Evolutionary conservation across 1,140 invertebrate genomes (phyloP), one percentile per base, ranked within the genome.

Genomic region (Mactra quadrangularis): DNA sequence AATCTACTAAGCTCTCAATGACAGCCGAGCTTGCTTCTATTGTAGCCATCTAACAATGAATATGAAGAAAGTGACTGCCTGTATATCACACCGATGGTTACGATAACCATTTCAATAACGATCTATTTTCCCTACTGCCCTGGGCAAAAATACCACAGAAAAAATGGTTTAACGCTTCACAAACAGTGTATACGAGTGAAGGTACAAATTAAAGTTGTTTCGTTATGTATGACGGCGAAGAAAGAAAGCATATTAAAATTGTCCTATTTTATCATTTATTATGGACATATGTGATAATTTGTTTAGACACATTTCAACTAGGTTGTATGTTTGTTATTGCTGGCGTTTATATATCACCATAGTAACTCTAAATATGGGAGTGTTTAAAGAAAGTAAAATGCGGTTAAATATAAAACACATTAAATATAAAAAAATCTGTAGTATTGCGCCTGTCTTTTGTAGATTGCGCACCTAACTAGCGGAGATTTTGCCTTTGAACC

Each of bases 91-190:
- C 64, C 41, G 64, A 68, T 68, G 38, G 64, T 68, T 50, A 11
- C 41, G 64, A 68, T 68, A 68, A 68, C 3, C 47, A 68, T 68
- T 68, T 68, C 64, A 68, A 47, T 68, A 68, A 45, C 45, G 64
- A 50, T 41, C 64, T 41, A 41, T 41, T 68, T 68, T 68, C n/a
- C n/a, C 64, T 31, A 41, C 64, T 68, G 64, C 64, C 64, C 45
- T 68, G 6, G 64, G 64, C 19, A 31, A 68, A 66, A 68, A 68
- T 68, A 68, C 64, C 64, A 41, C 38, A 47, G 19, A 19, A 55
- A 33, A 31, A 52, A 68, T 29, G 27, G 64, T 50, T 47, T 27
- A 15, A 68, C 64, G 64, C 64, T 68, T 68, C 64, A 41, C 6
- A 27, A 15, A 50, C 9, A 31, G 6, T 41, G 25, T 68, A 68